These are phyloP conservation scores for Patiria miniata DNA, from an alignment of 35 echinoderm and acorn worm species.

Conservation along the genomic window DNA sequence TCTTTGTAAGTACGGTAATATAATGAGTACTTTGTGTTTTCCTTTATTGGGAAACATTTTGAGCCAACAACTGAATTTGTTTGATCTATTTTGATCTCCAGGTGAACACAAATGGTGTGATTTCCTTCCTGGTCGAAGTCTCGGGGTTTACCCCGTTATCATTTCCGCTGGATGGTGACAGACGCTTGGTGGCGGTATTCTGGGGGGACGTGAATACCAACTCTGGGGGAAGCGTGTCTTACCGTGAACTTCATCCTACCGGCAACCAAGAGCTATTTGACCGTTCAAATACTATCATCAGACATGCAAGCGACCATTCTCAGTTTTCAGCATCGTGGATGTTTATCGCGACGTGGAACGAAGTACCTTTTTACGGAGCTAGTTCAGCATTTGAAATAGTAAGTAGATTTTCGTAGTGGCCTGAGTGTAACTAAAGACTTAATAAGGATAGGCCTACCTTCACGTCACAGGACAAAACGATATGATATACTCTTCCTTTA, in stretches of 20 bases:
- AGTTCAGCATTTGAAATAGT: too few relatives aligned
- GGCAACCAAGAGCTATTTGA: slow-evolving; percentile 18
- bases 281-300: not conserved
- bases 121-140: slow-evolving; percentile 67
- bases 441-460: too few relatives aligned
- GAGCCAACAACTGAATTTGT: too few relatives aligned
- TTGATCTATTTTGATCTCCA: slow-evolving; percentile 21
- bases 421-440: too few relatives aligned
- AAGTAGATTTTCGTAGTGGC: too few relatives aligned
- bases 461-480: too few relatives aligned
- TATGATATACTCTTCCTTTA: too few relatives aligned
- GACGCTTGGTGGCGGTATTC: slow-evolving; percentile 63
- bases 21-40: too few relatives aligned
- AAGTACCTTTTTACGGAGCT: slow-evolving; percentile 12
- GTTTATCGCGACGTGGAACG: slow-evolving; percentile 44
- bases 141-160: slow-evolving; percentile 43
- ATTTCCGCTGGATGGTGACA: slow-evolving; percentile 63
- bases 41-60: too few relatives aligned
- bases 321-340: slow-evolving; percentile 46
- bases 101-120: slow-evolving; percentile 79
- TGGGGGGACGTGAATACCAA: slow-evolving; percentile 78
- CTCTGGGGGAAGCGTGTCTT: not conserved
- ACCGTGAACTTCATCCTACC: not conserved
- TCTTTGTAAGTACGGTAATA: slow-evolving; percentile 8
- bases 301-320: not conserved